Percentiles rank a stretch among this genome's conserved stretches.
Conservation (phyloP, 2,888 invertebrate species). For the Strigamia crassipes region DNA sequence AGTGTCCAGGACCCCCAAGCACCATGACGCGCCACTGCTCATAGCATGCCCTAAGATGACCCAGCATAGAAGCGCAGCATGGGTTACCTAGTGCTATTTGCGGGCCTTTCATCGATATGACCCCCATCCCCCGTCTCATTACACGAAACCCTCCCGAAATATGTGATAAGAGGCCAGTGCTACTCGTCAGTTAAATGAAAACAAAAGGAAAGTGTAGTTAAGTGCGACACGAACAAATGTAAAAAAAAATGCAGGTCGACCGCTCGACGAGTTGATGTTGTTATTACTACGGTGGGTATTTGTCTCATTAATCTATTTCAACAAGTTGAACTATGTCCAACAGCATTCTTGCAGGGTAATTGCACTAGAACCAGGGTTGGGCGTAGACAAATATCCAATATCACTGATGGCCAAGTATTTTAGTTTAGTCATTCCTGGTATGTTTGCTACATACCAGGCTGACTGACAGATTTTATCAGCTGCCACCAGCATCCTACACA, state of each 20-base stretch:
- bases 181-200: too few relatives aligned
- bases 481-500: slow-evolving; percentile 13
- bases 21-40: too few relatives aligned
- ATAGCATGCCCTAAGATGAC: too few relatives aligned
- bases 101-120: too few relatives aligned
- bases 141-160: too few relatives aligned
- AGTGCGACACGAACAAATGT: too few relatives aligned
- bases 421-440: slow-evolving; percentile 26
- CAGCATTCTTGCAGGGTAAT: neutral
- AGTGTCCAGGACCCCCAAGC: too few relatives aligned
- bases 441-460: neutral
- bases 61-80: too few relatives aligned
- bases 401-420: neutral
- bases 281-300: neutral
- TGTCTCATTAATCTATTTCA: neutral
- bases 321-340: slow-evolving; percentile 1
- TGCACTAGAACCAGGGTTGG: neutral
- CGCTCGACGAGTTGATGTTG: neutral
- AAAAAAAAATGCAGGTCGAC: neutral
- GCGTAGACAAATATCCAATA: slow-evolving; percentile 1
- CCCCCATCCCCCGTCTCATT: too few relatives aligned
- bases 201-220: too few relatives aligned
- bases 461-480: slow-evolving; percentile 30
- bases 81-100: too few relatives aligned
- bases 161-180: too few relatives aligned